Evolutionary conservation across 2,797 vertebrate genomes (phyloP), one percentile per base, ranked within the genome.

Genomic region (Phyllotis vaccarum): DNA sequence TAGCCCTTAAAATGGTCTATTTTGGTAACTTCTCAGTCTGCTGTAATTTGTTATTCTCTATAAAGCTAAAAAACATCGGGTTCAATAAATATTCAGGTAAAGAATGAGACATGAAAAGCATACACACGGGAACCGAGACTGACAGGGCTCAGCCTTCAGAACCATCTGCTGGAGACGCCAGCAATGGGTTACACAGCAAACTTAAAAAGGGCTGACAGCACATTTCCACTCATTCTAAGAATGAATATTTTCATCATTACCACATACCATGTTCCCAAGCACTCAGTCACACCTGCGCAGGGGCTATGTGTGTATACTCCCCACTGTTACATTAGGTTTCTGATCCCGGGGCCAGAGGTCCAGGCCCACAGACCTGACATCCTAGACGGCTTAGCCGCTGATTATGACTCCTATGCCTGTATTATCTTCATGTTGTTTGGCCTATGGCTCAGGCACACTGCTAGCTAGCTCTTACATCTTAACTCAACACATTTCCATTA

Each of bases 1-100:
- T 95, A 94, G 91, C 40, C 75, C 27, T 93, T 91, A 78, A 78
- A 92, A 94, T 34, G 27, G 19, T 92, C 93, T 95, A 94, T 79
- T 97, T 75, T 86, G 83, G 83, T 92, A n/a, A 85, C 56, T 74
- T 91, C 85, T 94, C 37, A 58, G 90, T 72, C 54, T 56, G 43
- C 0, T 58, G 2, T 90, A 81, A 92, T 76, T 46, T 93, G 58
- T 85, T 90, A 90, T 90, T 95, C 72, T 95, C 91, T 83, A n/a
- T 58, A 95, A 93, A 95, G 87, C n/a, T 95, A 91, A 94, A 94
- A 93, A 85, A 76, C 37, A 86, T 19, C 70, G 60, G 60, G 49
- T 22, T 94, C 40, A 24, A 0, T 95, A 64, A 79, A 52, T 79
- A 60, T 40, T 56, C 29, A 74, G 54, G 40, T 80, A 31, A n/a